Base-by-base conservation (phyloP, 2,888 invertebrate genomes). In the Liopterus haemorrhoidalis region DNA sequence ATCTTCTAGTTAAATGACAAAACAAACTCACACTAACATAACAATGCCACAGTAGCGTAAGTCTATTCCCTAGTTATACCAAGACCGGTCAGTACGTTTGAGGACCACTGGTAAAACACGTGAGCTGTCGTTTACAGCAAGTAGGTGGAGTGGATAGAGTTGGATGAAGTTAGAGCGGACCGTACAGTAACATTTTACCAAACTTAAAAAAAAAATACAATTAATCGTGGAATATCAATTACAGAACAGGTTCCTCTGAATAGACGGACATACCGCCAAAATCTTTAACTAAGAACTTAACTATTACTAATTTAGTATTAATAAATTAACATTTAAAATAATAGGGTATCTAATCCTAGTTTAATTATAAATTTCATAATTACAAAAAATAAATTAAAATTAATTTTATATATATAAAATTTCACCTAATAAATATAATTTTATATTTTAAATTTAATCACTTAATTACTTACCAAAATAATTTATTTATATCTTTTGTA, bases 331-430 rank as follows among this genome's bases (percentile, higher is more conserved):
- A 62, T 63, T 65, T 63, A 66, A 62, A 70, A 78, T 78, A 79
- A 77, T 74, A 76, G 76, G 76, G 78, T 77, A 78, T 77, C 78
- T 78, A 77, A 79, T 78, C 75, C 78, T 76, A 76, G 78, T 78
- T 72, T 76, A 67, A 63, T 52, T 51, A 54, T 49, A 60, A 64
- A 64, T 54, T 63, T 59, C 62, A 68, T 48, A 64, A 60, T 64
- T 65, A 64, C 54, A 50, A 57, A 57, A 54, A 53, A 53, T 55
- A 65, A 58, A 64, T 54, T 52, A n/a, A 54, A 48, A 50, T 50
- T 51, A 64, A 55, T 62, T 63, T 61, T 56, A n/a, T 62, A 65
- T 66, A 70, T 70, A 72, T 71, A 68, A 72, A 77, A 75, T 72
- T 74, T 76, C 70, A 78, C 75, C 55, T 72, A 71, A 72, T 68